Evolutionary conservation across 2,888 invertebrate species (phyloP), one percentile per base, ranked within the genome.

Genomic region (Eristalinus aeneus): DNA sequence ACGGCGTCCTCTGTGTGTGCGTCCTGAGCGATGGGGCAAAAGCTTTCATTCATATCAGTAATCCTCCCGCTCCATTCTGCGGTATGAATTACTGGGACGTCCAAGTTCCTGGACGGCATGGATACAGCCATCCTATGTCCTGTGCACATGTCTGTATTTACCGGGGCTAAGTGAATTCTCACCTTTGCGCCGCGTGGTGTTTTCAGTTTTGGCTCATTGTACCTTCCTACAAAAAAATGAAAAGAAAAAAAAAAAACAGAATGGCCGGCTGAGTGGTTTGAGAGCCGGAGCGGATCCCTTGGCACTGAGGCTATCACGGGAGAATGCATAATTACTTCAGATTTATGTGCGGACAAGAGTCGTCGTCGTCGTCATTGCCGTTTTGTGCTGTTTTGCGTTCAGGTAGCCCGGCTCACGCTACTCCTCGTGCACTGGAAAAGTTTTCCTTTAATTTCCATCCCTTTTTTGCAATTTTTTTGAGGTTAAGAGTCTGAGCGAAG

Each of bases 311-410:
- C 23, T 80, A 74, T 75, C 74, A 69, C 68, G 63, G 68, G 63
- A 68, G 68, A 74, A 75, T 75, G 68, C 74, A 75, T 80, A 80
- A 80, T 80, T 80, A 80, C 80, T 80, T 80, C 63, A 80, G 80
- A 80, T 80, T 80, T 80, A 80, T 80, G 80, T 53, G 27, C 39
- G 56, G 64, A 32, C 46, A 53, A 34, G 56, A 36, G 34, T 65
- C 16, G 6, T 10, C 27, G 27, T 27, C 27, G 27, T 27, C 27
- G 27, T 27, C 27, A 5, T 27, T 5, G 27, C 5, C 27, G 27
- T 27, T 5, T 60, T 65, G 61, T 71, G 34, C 67, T 75, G 22
- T 53, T 34, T 46, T 32, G 58, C 67, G 54, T 36, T 63, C 20
- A 11, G 32, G 6, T 27, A 27, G 72, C 11, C 20, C 32, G 32